These are phyloP conservation scores for Miltochrista miniata DNA, from an alignment of 2,888 invertebrate species.

Conservation along the genomic window DNA sequence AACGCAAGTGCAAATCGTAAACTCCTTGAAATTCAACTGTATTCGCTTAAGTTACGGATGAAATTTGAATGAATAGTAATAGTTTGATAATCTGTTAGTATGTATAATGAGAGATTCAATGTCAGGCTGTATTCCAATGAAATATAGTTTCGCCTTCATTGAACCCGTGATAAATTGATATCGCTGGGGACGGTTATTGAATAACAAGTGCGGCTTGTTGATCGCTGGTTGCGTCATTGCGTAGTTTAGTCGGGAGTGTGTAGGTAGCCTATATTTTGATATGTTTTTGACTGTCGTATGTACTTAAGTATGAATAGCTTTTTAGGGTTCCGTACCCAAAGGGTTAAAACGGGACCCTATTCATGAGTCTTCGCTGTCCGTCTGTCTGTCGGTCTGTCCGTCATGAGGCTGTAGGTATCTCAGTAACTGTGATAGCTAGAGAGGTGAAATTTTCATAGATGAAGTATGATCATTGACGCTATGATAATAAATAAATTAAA, in stretches of 20 bases:
- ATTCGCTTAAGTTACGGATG: neutral
- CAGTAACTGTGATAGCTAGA: too few species aligned
- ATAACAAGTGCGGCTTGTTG: constrained; percentile 76
- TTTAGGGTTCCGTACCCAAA: too few species aligned
- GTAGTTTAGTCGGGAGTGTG: constrained; percentile 33
- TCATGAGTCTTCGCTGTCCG: too few species aligned
- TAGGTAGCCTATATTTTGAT: constrained; percentile 1
- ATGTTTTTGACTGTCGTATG: too few species aligned
- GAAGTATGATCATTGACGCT: too few species aligned
- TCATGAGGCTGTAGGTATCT: too few species aligned
- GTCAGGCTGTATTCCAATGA: constrained; percentile 73
- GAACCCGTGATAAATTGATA: constrained; percentile 82
- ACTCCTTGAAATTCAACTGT: constrained; percentile 16
- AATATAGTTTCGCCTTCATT: constrained; percentile 82
- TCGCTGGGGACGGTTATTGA: constrained; percentile 73
- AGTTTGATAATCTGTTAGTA: constrained; percentile 46
- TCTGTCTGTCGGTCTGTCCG: too few species aligned
- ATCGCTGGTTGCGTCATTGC: constrained; percentile 42
- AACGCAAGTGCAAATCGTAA: too few species aligned
- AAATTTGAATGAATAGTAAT: constrained; percentile 7
- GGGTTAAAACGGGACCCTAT: too few species aligned
- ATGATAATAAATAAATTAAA: too few species aligned
- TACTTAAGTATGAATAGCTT: too few species aligned
- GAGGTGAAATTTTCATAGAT: too few species aligned
- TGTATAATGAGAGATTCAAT: constrained; percentile 56